Conservation (phyloP, 1,140 invertebrate genomes). For the Drosophila mauritiana region DNA sequence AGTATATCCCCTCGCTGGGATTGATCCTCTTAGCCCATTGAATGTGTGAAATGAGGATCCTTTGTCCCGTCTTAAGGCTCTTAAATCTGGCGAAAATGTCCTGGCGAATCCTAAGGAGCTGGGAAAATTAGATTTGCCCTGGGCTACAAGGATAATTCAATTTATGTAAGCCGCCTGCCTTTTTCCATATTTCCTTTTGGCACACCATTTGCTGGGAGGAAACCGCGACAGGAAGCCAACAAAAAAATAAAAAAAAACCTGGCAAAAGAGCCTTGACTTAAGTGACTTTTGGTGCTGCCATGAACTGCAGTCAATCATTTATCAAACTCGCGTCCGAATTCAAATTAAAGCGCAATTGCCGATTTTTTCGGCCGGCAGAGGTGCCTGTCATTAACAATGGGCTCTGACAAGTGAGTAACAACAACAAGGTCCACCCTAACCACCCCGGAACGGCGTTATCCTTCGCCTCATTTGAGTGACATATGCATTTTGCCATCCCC, state of each 20-base stretch:
- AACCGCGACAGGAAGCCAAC: constrained; percentile 13
- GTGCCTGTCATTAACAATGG: constrained; percentile 40
- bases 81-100: constrained; percentile 10
- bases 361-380: constrained; percentile 3
- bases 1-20: background rate
- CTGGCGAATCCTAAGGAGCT: constrained; percentile 18
- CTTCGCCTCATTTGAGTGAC: constrained; percentile 57
- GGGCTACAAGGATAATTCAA: constrained; percentile 36
- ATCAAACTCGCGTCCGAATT: constrained; percentile 64
- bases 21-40: constrained; percentile 15
- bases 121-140: constrained; percentile 32
- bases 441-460: constrained; percentile 3
- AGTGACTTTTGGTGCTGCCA: constrained; percentile 4
- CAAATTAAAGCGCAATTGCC: constrained; percentile 52
- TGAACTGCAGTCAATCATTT: constrained; percentile 44
- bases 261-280: constrained; percentile 1
- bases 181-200: constrained; percentile 13
- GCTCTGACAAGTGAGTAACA: constrained; percentile 46
- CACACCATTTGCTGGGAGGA: constrained; percentile 2
- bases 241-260: background rate
- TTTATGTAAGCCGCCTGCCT: constrained; percentile 32
- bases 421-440: constrained; percentile 19
- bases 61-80: constrained; percentile 31
- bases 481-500: constrained; percentile 50
- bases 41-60: constrained; percentile 36